Evolutionary conservation across 1,140 invertebrate genomes (phyloP).

Genomic region (Dendroctonus ponderosae): DNA sequence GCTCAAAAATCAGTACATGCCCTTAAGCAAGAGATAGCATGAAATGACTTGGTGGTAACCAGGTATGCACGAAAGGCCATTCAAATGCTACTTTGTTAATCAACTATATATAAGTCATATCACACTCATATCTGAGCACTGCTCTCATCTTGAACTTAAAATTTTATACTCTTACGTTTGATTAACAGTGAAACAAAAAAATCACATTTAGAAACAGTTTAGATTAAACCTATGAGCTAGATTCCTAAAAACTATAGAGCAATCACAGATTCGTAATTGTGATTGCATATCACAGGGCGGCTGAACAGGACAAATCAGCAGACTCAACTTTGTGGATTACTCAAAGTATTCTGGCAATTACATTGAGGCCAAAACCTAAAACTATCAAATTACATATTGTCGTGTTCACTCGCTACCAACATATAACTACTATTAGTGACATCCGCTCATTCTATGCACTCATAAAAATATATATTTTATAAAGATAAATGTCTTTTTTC

Average conservation of each 20-base stretch:
- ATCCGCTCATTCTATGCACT: conserved; percentile 39
- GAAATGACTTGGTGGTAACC: conserved; percentile 18
- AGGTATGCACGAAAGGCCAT: background rate
- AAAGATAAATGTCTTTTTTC: conserved; percentile 41
- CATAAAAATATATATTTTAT: conserved; percentile 39
- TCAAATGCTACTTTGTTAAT: conserved; percentile 35
- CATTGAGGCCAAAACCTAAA: conserved; percentile 25
- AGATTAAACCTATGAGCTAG: conserved; percentile 37
- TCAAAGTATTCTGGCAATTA: conserved; percentile 21
- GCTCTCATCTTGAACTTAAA: conserved; percentile 45
- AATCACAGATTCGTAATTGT: conserved; percentile 30
- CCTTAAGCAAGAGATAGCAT: conserved; percentile 17
- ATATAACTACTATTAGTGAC: conserved; percentile 43
- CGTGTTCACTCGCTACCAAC: conserved; percentile 51
- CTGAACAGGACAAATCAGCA: conserved; percentile 47
- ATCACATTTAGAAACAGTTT: conserved; percentile 48
- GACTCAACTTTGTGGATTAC: conserved; percentile 24
- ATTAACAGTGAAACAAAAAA: conserved; percentile 45
- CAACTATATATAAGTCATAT: conserved; percentile 37
- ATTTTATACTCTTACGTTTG: conserved; percentile 45
- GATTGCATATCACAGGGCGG: conserved; percentile 46
- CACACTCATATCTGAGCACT: conserved; percentile 40
- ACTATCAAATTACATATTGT: conserved; percentile 41
- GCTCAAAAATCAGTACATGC: conserved; percentile 41
- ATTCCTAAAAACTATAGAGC: conserved; percentile 41